Evolutionary conservation across 2,888 invertebrate genomes (phyloP), one percentile per base, ranked within the genome.

Genomic region (Eristalis tenax): DNA sequence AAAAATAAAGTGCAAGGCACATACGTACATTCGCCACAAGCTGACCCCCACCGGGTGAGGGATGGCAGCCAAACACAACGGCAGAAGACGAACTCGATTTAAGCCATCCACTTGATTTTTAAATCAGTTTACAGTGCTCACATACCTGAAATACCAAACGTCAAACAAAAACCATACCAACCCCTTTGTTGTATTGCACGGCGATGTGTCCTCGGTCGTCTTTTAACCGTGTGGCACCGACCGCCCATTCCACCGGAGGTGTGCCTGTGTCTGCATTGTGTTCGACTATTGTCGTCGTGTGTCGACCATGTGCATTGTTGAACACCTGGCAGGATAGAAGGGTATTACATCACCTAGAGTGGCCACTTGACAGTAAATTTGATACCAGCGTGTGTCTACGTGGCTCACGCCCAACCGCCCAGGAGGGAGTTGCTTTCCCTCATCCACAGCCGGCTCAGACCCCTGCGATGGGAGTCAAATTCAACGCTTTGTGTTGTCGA

Each of bases 301-400:
- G 83, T 76, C 79, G 73, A 69, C 83, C 75, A 76, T 83, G 76
- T 87, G 87, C 87, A 76, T 80, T 87, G 83, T 87, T 87, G 87
- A 87, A 80, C 87, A 87, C 87, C 87, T 87, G 87, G 79, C 83
- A 83, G 83, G 83, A 50, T 18, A 74, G 75, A 76, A 69, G 76
- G 68, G 87, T 76, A 87, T 87, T 83, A 87, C 87, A 87, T 87
- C 83, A 87, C 79, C 79, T 80, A 76, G 83, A 87, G 87, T 87
- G 83, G 83, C 87, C 79, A 83, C 87, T 87, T 87, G 87, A 83
- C 87, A 76, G 87, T 80, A 83, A 87, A 87, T 80, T 83, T 75
- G 73, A 87, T 79, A 76, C 83, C 79, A 79, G 68, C 57, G 70
- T 68, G 50, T 77, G 50, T 68, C 43, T 40, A 5, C 3, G 3